These are phyloP conservation scores for Leptosomus discolor DNA, from an alignment of 2,113 vertebrate species.

Conservation along the genomic window DNA sequence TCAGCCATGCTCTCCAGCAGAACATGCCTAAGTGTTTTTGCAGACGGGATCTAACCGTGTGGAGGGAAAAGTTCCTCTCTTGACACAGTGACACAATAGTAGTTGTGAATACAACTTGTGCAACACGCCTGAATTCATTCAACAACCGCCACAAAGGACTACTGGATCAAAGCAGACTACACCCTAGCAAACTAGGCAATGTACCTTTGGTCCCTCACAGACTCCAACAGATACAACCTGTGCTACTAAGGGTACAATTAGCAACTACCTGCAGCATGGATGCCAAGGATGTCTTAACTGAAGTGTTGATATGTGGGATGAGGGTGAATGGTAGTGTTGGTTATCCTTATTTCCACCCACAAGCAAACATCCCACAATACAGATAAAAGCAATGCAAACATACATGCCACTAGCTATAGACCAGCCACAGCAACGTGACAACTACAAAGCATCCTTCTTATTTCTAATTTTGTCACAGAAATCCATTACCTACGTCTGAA, in stretches of 20 bases:
- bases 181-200: fast-evolving
- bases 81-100: neutral
- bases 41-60: neutral
- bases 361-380: neutral
- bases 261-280: neutral
- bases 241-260: neutral
- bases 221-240: neutral
- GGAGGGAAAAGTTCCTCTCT: neutral
- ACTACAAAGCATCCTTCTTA: neutral
- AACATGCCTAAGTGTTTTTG: neutral
- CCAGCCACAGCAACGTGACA: neutral
- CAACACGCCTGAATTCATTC: neutral
- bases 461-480: neutral
- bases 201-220: fast-evolving
- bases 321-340: neutral
- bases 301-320: neutral
- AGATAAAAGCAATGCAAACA: neutral
- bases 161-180: neutral
- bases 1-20: neutral
- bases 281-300: neutral
- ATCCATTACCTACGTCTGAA: neutral
- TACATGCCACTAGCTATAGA: neutral
- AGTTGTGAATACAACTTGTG: neutral
- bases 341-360: neutral
- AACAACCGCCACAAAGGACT: neutral